A percentile compares a stretch with the other conserved stretches of the same genome.
phyloP scores from a whole-genome alignment of 2,113 vertebrate species.

The Sapajus apella region DNA sequence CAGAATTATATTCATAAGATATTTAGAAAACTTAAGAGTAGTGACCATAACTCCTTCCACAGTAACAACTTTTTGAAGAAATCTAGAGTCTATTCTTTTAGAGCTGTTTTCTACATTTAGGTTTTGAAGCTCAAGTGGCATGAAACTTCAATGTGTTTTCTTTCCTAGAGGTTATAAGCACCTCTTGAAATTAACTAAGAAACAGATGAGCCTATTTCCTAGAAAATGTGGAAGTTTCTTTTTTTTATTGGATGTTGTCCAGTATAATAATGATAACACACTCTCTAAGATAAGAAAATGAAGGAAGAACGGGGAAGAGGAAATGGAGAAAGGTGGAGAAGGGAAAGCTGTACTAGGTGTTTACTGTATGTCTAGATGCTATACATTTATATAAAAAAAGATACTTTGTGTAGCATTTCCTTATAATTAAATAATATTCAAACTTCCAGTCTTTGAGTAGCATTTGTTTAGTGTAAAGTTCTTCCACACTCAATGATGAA shows the following conservation, averaged over 20 bases:
- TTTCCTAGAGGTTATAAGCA: slow-evolving; percentile 79
- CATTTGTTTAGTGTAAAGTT: neutral
- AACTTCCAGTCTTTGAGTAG: neutral
- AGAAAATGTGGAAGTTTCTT: slow-evolving; percentile 79
- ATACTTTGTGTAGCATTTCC: neutral
- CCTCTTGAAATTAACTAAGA: slow-evolving; percentile 77
- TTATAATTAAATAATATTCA: slow-evolving; percentile 54
- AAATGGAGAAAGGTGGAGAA: slow-evolving; percentile 75
- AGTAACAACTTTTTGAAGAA: neutral
- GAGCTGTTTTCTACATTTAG: neutral
- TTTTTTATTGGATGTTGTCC: slow-evolving; percentile 83
- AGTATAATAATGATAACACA: slow-evolving; percentile 83
- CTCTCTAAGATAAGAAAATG: slow-evolving; percentile 82
- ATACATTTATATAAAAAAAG: neutral
- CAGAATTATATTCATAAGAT: neutral
- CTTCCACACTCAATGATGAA: slow-evolving; percentile 43
- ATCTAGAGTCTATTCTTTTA: neutral
- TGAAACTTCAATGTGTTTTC: neutral
- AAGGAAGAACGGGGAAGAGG: neutral
- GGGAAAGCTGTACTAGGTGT: neutral
- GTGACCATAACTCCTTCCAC: neutral
- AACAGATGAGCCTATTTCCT: slow-evolving; percentile 79
- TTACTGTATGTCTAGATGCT: neutral
- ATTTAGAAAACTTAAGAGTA: neutral
- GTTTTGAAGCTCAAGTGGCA: neutral